Percentiles rank a stretch among this genome's conserved stretches.
phyloP scores from a whole-genome alignment of 1,140 invertebrate species.

The Aphidius gifuensis region DNA sequence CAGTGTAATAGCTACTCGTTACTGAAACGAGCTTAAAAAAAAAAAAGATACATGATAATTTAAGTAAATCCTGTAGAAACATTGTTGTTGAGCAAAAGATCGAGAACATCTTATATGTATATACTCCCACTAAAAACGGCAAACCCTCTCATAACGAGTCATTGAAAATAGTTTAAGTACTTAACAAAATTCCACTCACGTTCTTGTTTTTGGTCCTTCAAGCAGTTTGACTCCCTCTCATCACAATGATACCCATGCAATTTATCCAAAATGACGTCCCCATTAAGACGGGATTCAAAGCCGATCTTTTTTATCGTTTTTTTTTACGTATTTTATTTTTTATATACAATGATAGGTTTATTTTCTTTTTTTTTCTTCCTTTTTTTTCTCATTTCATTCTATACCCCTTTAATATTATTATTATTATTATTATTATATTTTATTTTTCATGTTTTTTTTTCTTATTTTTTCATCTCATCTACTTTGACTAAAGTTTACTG shows the following conservation, averaged over 20 bases:
- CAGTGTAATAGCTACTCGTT: too few relatives aligned
- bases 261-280: constrained; percentile 36
- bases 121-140: not conserved
- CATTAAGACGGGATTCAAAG: constrained; percentile 35
- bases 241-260: constrained; percentile 31
- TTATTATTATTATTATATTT: too few relatives aligned
- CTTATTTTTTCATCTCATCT: too few relatives aligned
- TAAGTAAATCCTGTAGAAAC: too few relatives aligned
- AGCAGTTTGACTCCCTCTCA: constrained; percentile 16
- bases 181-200: constrained; percentile 40
- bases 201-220: constrained; percentile 30
- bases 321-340: too few relatives aligned
- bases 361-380: constrained; percentile 2
- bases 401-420: too few relatives aligned
- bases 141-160: constrained; percentile 18
- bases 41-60: not conserved
- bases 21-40: too few relatives aligned
- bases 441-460: too few relatives aligned
- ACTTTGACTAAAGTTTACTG: not conserved
- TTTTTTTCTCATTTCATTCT: not conserved
- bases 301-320: constrained; percentile 18
- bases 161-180: constrained; percentile 12
- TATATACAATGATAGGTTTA: constrained; percentile 19
- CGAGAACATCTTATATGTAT: too few relatives aligned
- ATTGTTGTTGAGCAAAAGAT: too few relatives aligned